Evolutionary conservation across 1,140 invertebrate species (phyloP).

Genomic region (Drosophila melanica): DNA sequence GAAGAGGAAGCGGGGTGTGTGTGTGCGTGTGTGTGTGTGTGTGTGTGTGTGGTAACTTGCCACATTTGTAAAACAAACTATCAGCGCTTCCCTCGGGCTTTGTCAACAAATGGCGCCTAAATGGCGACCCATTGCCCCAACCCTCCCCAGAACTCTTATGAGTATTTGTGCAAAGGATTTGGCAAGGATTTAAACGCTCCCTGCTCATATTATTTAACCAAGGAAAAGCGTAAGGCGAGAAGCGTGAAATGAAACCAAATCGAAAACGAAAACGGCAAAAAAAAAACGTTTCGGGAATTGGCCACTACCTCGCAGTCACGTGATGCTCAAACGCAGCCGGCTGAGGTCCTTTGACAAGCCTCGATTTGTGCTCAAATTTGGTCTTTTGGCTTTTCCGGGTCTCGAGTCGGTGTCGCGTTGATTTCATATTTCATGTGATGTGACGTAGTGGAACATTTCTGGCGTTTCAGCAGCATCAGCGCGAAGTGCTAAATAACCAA

Average conservation of each 20-base stretch:
- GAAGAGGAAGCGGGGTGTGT: no score
- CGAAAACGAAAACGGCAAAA: neutral
- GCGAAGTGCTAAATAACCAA: conserved; percentile 15
- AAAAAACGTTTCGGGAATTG: conserved; percentile 67
- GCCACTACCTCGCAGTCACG: conserved; percentile 84
- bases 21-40: no score
- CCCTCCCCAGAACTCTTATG: conserved; percentile 14
- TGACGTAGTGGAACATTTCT: conserved; percentile 84
- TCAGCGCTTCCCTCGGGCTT: conserved; percentile 15
- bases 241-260: neutral
- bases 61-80: conserved; percentile 55
- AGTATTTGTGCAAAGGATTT: conserved; percentile 43
- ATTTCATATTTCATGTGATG: conserved; percentile 82
- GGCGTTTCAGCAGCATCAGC: conserved; percentile 52
- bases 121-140: neutral
- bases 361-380: neutral
- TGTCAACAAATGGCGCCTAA: conserved; percentile 8
- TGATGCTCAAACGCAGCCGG: conserved; percentile 52
- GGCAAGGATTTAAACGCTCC: conserved; percentile 3
- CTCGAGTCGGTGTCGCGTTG: conserved; percentile 21
- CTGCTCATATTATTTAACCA: neutral
- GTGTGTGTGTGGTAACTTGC: neutral
- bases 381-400: neutral
- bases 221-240: neutral
- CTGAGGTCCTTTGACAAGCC: neutral